Percentiles rank a stretch among this genome's conserved stretches.
Conservation (phyloP, 2,888 invertebrate genomes). For the Eupithecia pulchellata region DNA sequence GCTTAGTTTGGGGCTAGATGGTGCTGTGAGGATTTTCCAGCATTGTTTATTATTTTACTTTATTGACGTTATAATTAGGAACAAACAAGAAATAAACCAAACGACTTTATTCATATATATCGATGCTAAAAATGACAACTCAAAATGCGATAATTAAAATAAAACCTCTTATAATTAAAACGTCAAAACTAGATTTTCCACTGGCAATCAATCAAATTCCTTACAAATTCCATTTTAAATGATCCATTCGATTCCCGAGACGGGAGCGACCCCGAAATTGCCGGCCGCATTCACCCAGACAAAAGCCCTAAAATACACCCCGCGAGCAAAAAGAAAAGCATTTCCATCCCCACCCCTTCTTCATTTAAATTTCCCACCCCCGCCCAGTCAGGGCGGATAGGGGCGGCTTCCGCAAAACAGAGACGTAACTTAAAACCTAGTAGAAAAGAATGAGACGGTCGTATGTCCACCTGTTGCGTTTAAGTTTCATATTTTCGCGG, state of each 20-base stretch:
- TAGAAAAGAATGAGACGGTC: conserved; percentile 84
- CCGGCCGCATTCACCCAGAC: conserved; percentile 84
- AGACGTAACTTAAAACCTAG: conserved; percentile 76
- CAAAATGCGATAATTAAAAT: background rate
- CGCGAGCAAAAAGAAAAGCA: conserved; percentile 83
- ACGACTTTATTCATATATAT: background rate
- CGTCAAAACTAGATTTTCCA: background rate
- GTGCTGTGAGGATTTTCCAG: background rate
- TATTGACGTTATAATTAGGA: background rate
- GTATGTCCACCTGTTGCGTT: conserved; percentile 83
- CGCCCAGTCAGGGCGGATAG: conserved; percentile 82
- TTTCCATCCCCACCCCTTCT: conserved; percentile 81
- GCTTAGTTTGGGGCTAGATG: background rate
- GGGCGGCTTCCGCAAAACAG: conserved; percentile 82
- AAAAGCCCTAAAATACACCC: conserved; percentile 83
- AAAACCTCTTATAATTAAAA: background rate
- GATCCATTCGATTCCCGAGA: conserved; percentile 73
- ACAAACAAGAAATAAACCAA: background rate
- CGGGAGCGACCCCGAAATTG: conserved; percentile 84
- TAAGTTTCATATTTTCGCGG: conserved; percentile 79
- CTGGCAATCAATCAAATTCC: conserved; percentile 29
- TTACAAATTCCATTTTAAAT: conserved; percentile 24
- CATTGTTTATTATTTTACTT: background rate
- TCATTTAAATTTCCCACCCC: conserved; percentile 77
- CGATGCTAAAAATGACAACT: background rate